A percentile compares a stretch with the other conserved stretches of the same genome.
Evolutionary conservation across 2,113 vertebrate species (phyloP).

Genomic region (Anguilla japonica): DNA sequence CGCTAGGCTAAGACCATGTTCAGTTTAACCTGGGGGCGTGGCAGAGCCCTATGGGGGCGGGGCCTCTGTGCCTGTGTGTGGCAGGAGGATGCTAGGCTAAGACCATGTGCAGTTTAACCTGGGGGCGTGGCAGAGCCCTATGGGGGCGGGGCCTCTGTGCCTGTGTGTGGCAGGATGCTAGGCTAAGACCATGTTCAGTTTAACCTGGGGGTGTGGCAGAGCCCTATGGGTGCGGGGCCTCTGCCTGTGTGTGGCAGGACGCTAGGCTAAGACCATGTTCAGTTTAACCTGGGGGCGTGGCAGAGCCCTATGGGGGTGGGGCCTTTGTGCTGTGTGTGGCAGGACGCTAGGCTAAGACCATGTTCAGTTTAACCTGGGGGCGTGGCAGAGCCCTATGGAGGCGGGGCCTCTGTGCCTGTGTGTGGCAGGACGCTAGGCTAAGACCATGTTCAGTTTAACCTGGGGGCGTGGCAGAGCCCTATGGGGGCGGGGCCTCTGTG

Average conservation of each 20-base stretch:
- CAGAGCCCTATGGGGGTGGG: not conserved
- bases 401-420: conserved; percentile 8
- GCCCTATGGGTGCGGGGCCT: not conserved
- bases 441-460: conserved; percentile 74
- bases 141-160: not conserved
- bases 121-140: conserved; percentile 16
- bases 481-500: not conserved
- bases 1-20: conserved; percentile 68
- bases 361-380: conserved; percentile 73
- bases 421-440: conserved; percentile 57
- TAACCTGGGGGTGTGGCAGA: conserved; percentile 52
- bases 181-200: conserved; percentile 72
- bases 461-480: conserved; percentile 27
- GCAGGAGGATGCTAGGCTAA: conserved; percentile 55
- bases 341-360: conserved; percentile 60
- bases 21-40: conserved; percentile 66
- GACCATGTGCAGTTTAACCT: conserved; percentile 74
- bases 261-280: conserved; percentile 69
- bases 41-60: not conserved
- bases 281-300: conserved; percentile 62
- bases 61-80: conserved; percentile 38
- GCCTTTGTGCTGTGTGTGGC: conserved; percentile 42
- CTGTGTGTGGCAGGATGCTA: conserved; percentile 52
- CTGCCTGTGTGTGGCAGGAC: conserved; percentile 45
- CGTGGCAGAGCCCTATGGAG: not conserved